phyloP scores from a whole-genome alignment of 2,888 invertebrate species.

The Aspidiotus destructor region DNA sequence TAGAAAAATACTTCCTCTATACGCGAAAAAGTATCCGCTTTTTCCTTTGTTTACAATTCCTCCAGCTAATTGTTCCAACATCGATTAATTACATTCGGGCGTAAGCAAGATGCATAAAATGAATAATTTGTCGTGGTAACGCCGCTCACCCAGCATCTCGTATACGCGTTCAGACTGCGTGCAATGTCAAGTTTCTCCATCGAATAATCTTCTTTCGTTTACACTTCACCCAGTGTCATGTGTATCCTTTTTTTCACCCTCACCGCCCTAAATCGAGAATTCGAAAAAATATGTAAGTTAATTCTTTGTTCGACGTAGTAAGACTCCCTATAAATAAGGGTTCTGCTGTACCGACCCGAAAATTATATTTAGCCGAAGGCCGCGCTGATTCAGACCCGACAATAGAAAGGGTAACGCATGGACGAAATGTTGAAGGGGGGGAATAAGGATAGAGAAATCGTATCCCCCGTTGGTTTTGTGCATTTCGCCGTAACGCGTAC shows the following conservation, averaged over 20 bases:
- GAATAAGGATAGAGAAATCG: conserved; percentile 4
- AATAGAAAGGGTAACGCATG: conserved; percentile 27
- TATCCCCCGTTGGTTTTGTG: conserved; percentile 23
- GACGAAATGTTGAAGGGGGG: conserved; percentile 1
- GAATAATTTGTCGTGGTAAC: no score
- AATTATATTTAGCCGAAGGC: conserved; percentile 14
- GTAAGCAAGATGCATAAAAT: no score
- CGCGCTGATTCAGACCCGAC: conserved; percentile 10
- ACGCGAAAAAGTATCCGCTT: no score
- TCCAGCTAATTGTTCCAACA: no score
- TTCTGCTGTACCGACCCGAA: conserved; percentile 1
- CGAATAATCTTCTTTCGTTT: background rate
- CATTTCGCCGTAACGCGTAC: background rate
- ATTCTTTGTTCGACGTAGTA: conserved; percentile 6
- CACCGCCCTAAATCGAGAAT: background rate
- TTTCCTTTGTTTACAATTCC: no score
- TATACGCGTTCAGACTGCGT: no score
- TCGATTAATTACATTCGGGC: no score
- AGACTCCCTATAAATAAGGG: conserved; percentile 1
- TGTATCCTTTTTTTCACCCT: conserved; percentile 2
- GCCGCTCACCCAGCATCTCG: no score
- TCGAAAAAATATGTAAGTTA: conserved; percentile 6
- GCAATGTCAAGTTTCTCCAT: background rate
- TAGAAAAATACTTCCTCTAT: no score
- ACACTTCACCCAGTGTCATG: background rate